These are phyloP conservation scores for Pelochelys cantorii DNA, from an alignment of 2,797 vertebrate species.

Conservation along the genomic window DNA sequence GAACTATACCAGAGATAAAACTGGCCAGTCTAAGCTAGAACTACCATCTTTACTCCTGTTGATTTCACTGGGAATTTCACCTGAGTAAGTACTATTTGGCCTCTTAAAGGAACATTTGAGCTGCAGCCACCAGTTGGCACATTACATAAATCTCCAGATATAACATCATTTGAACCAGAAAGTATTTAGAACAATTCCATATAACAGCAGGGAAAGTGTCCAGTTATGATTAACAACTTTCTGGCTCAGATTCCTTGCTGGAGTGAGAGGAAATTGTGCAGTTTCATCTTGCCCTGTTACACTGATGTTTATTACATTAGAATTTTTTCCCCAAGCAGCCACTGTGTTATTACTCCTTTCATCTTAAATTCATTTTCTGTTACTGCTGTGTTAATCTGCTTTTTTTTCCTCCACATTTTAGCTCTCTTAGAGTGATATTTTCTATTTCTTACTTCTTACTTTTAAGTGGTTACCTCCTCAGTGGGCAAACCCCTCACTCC, in stretches of 20 bases:
- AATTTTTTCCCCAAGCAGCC: constrained; percentile 1
- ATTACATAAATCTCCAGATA: constrained; percentile 34
- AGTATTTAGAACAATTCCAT: constrained; percentile 51
- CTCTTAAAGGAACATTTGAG: neutral
- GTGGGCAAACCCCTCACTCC: neutral
- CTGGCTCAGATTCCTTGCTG: constrained; percentile 27
- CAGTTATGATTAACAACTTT: constrained; percentile 59
- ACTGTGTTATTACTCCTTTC: constrained; percentile 22
- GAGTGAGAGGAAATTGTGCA: constrained; percentile 43
- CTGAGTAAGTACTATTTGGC: neutral
- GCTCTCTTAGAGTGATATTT: neutral
- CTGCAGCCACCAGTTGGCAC: constrained; percentile 12
- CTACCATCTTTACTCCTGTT: neutral
- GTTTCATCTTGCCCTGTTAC: constrained; percentile 52
- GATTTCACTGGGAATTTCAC: neutral
- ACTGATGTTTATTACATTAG: constrained; percentile 50
- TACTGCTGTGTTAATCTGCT: neutral
- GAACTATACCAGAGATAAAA: neutral
- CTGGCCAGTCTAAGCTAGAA: neutral
- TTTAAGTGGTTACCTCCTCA: neutral
- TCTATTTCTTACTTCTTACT: neutral
- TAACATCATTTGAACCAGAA: constrained; percentile 52
- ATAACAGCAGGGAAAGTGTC: constrained; percentile 23
- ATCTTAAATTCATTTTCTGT: constrained; percentile 29
- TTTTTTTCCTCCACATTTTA: neutral